These are phyloP conservation scores for Tipula lateralis DNA, from an alignment of 2,888 invertebrate genomes.

Conservation along the genomic window DNA sequence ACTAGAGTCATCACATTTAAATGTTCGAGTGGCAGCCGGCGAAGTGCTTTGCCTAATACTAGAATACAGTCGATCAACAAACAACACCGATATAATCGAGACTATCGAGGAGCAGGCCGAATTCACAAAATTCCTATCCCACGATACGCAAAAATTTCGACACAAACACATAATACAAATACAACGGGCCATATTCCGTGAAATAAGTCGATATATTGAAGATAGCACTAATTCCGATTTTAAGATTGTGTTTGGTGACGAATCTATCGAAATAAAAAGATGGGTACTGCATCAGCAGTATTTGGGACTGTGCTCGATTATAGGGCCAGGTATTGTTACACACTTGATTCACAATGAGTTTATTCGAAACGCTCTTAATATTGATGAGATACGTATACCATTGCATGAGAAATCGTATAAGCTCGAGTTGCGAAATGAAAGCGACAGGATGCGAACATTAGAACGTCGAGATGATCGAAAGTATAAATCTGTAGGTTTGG, in stretches of 20 bases:
- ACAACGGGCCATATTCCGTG: constrained; percentile 91
- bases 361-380: constrained; percentile 74
- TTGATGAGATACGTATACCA: constrained; percentile 44
- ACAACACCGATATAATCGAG: constrained; percentile 58
- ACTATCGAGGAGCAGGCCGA: constrained; percentile 60
- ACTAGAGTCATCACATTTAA: constrained; percentile 69
- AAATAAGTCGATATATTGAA: constrained; percentile 84
- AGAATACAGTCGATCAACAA: constrained; percentile 63
- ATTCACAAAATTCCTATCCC: constrained; percentile 72
- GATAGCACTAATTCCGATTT: constrained; percentile 49
- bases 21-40: constrained; percentile 73
- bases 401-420: constrained; percentile 50
- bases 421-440: constrained; percentile 82
- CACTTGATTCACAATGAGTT: constrained; percentile 78
- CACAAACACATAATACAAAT: constrained; percentile 92
- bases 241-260: constrained; percentile 46
- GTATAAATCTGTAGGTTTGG: neutral
- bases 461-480: constrained; percentile 85
- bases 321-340: constrained; percentile 59
- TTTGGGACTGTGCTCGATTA: constrained; percentile 52
- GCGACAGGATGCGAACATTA: constrained; percentile 85
- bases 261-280: constrained; percentile 46
- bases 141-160: constrained; percentile 89
- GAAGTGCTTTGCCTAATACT: constrained; percentile 75
- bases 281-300: constrained; percentile 52